Percentiles rank a stretch among this genome's conserved stretches.
phyloP scores from a whole-genome alignment of 2,888 invertebrate species.

The Abscondita cerata region DNA sequence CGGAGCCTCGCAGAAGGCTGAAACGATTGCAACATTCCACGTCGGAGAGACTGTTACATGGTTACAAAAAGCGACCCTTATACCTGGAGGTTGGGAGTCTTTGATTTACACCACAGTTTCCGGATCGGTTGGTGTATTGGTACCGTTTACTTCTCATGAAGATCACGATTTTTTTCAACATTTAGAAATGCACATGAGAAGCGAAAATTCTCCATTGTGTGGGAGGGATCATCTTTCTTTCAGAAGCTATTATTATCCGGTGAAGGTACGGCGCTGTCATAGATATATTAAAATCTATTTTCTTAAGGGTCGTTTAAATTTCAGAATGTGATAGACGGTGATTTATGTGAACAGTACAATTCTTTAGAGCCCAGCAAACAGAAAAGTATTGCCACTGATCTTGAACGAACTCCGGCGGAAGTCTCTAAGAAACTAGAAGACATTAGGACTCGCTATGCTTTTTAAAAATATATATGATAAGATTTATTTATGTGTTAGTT shows the following conservation, averaged over 20 bases:
- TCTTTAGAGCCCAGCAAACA: slow-evolving; percentile 94
- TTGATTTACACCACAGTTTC: slow-evolving; percentile 95
- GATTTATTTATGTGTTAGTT: too few relatives aligned
- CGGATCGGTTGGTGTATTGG: slow-evolving; percentile 91
- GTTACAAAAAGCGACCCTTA: slow-evolving; percentile 93
- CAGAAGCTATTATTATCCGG: slow-evolving; percentile 96
- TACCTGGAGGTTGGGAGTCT: slow-evolving; percentile 97
- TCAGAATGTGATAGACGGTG: slow-evolving; percentile 97
- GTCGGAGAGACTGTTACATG: slow-evolving; percentile 96
- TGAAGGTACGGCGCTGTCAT: slow-evolving; percentile 89
- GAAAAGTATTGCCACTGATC: slow-evolving; percentile 91
- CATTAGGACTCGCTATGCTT: slow-evolving; percentile 97
- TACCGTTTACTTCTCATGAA: slow-evolving; percentile 94
- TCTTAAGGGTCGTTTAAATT: too few relatives aligned
- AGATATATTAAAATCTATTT: too few relatives aligned
- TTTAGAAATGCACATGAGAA: slow-evolving; percentile 99
- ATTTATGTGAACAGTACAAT: slow-evolving; percentile 98
- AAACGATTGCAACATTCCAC: slow-evolving; percentile 91
- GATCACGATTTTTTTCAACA: slow-evolving; percentile 99
- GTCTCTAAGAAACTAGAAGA: slow-evolving; percentile 99
- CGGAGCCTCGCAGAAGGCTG: slow-evolving; percentile 97
- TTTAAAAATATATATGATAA: slow-evolving; percentile 67
- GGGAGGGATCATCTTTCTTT: slow-evolving; percentile 97
- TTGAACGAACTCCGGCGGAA: slow-evolving; percentile 95
- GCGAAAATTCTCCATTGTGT: slow-evolving; percentile 94